phyloP scores from a whole-genome alignment of 1,140 invertebrate genomes.

The Tetraneura akinire region DNA sequence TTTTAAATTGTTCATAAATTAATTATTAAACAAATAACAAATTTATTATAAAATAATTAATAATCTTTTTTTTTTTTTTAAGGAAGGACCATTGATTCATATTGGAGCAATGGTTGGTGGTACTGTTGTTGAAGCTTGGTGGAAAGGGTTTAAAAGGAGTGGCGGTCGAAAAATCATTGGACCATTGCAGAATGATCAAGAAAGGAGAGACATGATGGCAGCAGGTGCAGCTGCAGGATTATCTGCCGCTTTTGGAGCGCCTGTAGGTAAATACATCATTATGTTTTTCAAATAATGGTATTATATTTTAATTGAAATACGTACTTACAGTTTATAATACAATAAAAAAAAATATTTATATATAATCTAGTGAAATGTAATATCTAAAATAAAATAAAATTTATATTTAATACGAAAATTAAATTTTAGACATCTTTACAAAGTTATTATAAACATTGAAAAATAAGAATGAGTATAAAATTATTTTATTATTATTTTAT shows the following conservation, averaged over 20 bases:
- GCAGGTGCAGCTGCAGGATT: conserved; percentile 53
- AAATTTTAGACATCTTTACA: no score
- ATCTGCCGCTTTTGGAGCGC: conserved; percentile 61
- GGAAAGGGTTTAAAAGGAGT: conserved; percentile 65
- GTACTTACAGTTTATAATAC: neutral
- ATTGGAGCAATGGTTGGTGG: conserved; percentile 95
- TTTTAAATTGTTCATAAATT: no score
- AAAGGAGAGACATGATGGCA: conserved; percentile 97
- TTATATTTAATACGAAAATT: no score
- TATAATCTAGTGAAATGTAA: no score
- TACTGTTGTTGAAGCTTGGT: conserved; percentile 50
- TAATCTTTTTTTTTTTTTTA: no score
- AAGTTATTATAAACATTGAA: no score
- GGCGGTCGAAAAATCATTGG: conserved; percentile 91
- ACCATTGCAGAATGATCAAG: conserved; percentile 91
- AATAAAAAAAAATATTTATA: no score
- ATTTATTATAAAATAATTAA: no score
- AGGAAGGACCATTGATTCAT: conserved; percentile 99
- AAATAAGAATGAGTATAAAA: no score
- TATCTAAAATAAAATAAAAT: no score
- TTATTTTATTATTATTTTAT: no score
- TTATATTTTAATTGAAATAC: neutral
- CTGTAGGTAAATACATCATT: conserved; percentile 71
- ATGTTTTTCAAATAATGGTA: neutral
- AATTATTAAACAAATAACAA: no score